Percentiles rank a stretch among this genome's conserved stretches.
Evolutionary conservation across 2,113 vertebrate species (phyloP).

Genomic region (Sinocyclocheilus maitianheensis): DNA sequence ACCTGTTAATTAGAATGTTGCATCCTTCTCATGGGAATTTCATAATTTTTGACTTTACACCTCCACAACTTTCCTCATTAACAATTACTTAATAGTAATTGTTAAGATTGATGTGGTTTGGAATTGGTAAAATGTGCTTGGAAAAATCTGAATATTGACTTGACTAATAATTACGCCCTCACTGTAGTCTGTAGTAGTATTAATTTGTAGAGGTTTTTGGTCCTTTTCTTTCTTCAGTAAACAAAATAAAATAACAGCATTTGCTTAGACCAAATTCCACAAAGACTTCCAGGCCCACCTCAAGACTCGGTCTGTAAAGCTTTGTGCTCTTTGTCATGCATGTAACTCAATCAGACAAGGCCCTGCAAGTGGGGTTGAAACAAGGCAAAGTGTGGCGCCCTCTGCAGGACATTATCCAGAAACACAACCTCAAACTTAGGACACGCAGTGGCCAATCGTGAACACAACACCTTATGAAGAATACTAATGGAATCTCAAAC

Average conservation of each 20-base stretch:
- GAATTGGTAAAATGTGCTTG: not conserved
- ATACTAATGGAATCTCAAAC: not conserved
- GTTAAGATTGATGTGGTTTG: too few relatives aligned
- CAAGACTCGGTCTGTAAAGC: too few relatives aligned
- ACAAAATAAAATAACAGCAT: too few relatives aligned
- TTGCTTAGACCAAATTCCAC: too few relatives aligned
- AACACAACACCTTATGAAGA: not conserved
- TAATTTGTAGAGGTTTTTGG: not conserved
- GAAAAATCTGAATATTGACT: not conserved
- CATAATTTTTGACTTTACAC: not conserved
- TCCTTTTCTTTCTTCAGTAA: not conserved
- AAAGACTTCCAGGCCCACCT: too few relatives aligned
- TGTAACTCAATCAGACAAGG: not conserved
- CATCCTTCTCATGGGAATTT: not conserved
- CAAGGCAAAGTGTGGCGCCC: conserved; percentile 15
- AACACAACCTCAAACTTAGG: not conserved
- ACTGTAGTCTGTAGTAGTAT: not conserved
- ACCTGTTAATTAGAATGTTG: not conserved
- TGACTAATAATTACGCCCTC: not conserved
- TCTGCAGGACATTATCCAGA: conserved; percentile 40
- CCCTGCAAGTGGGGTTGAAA: not conserved
- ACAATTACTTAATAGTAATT: too few relatives aligned
- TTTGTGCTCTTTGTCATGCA: not conserved
- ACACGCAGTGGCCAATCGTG: conserved; percentile 25
- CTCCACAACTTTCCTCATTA: too few relatives aligned